Conservation (phyloP, 2,797 vertebrate species). For the Gambelia wislizenii region DNA sequence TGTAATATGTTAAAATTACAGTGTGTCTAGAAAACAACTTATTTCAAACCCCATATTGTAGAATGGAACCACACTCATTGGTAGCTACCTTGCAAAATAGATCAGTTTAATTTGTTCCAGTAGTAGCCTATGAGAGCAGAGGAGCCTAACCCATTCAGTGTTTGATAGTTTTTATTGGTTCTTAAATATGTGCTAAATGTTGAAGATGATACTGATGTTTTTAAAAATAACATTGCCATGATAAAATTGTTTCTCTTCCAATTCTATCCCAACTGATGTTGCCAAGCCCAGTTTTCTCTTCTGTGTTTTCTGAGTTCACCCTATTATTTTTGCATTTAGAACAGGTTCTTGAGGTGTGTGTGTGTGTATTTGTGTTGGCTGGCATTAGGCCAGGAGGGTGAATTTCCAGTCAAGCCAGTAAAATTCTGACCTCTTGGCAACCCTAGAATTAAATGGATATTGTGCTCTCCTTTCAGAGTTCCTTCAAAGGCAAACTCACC, state of each 20-base stretch:
- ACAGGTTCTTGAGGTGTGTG: background rate
- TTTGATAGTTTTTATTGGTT: background rate
- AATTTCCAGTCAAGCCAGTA: background rate
- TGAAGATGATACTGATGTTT: background rate
- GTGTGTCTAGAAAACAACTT: background rate
- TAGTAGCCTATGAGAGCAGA: background rate
- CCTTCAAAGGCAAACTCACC: slow-evolving; percentile 48
- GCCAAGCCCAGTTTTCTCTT: background rate
- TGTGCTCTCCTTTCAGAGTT: background rate
- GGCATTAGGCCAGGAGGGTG: background rate
- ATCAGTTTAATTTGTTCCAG: background rate
- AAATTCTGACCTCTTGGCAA: background rate
- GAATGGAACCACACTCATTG: background rate
- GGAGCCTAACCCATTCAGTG: background rate
- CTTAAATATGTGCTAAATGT: background rate
- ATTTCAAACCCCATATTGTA: background rate
- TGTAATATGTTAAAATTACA: slow-evolving; percentile 11
- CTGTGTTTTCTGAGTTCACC: background rate
- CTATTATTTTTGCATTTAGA: background rate
- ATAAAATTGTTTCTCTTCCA: too few species aligned
- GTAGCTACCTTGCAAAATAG: background rate
- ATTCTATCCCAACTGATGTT: background rate
- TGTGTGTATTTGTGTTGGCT: background rate
- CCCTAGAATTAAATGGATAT: background rate
- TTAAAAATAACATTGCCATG: background rate